phyloP scores from a whole-genome alignment of 2,888 invertebrate genomes.

The Glyphotaelius pellucidus region DNA sequence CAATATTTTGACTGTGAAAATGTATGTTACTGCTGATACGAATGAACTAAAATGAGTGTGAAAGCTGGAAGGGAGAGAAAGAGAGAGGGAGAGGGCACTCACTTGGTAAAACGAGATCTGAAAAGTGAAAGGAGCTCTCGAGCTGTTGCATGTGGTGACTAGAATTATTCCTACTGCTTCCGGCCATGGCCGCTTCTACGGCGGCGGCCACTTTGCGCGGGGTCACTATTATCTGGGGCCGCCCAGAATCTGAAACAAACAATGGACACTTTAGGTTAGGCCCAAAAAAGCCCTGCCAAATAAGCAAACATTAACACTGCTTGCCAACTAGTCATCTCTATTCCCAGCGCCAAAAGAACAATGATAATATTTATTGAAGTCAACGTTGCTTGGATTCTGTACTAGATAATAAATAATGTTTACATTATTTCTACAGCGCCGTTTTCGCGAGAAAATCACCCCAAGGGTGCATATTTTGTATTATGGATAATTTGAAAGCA shows the following conservation, averaged over 20 bases:
- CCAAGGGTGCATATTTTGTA: not conserved
- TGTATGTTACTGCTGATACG: too few relatives aligned
- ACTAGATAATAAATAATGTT: not conserved
- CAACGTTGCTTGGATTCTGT: not conserved
- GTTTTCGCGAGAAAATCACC: too few relatives aligned
- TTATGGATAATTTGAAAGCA: too few relatives aligned
- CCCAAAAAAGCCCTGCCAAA: not conserved
- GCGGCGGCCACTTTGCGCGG: slow-evolving; percentile 77
- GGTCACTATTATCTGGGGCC: slow-evolving; percentile 88
- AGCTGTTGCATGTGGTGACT: slow-evolving; percentile 65
- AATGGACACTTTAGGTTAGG: not conserved
- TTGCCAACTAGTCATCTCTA: too few relatives aligned
- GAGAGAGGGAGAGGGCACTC: slow-evolving; percentile 6
- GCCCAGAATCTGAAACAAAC: slow-evolving; percentile 60
- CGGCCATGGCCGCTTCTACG: slow-evolving; percentile 69
- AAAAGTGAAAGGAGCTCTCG: slow-evolving; percentile 66
- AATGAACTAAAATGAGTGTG: too few relatives aligned
- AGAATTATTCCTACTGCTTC: slow-evolving; percentile 65
- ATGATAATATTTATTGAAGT: not conserved
- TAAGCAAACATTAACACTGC: not conserved
- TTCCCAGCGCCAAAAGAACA: too few relatives aligned
- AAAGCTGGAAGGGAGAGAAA: not conserved
- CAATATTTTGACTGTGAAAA: too few relatives aligned
- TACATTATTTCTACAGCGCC: too few relatives aligned
- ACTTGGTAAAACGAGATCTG: slow-evolving; percentile 66